Evolutionary conservation across 1,140 invertebrate genomes (phyloP), one percentile per base, ranked within the genome.

Genomic region (Drosophila melanica): DNA sequence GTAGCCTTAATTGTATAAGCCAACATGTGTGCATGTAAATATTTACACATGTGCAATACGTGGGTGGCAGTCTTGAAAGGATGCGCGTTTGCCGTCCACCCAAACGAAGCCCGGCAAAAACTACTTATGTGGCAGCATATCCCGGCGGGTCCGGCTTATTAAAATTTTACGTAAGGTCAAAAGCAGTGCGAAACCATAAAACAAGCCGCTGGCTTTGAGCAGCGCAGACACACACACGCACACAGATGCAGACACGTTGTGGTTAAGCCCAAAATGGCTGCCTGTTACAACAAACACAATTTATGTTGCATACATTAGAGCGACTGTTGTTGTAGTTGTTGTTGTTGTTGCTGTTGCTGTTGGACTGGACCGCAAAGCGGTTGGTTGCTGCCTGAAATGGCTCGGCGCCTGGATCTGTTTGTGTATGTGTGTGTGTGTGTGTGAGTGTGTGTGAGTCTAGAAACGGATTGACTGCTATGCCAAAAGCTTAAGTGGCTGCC

Each of bases 161-260:
- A 89, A 84, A 89, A 76, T 75, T 79, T 89, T 69, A 90, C 77
- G 77, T 89, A 89, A 89, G 85, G 84, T 89, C 85, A 89, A 84
- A 84, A 84, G 80, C 77, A 84, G 79, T 89, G 85, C 67, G 69
- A 89, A 89, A 80, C 84, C 85, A 89, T 90, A 90, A 84, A 90
- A 89, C 84, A 89, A 90, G 79, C 84, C 84, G 70, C 85, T 84
- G 80, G 81, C 84, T 87, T 84, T 74, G 69, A 73, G 67, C 37
- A 51, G 33, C 66, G 55, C 60, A 79, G 37, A 67, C 58, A 45
- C 58, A 57, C 59, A 74, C 42, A 60, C 74, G 33, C 62, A 60
- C 59, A 66, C 62, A 68, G 41, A 65, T 47, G 41, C 23, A 44
- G n/a, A 41, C 8, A 58, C 11, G 44, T 41, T 75, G 75, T 63